Evolutionary conservation across 2,888 invertebrate species (phyloP).

Genomic region (Spatulosminthurus flaviceps): DNA sequence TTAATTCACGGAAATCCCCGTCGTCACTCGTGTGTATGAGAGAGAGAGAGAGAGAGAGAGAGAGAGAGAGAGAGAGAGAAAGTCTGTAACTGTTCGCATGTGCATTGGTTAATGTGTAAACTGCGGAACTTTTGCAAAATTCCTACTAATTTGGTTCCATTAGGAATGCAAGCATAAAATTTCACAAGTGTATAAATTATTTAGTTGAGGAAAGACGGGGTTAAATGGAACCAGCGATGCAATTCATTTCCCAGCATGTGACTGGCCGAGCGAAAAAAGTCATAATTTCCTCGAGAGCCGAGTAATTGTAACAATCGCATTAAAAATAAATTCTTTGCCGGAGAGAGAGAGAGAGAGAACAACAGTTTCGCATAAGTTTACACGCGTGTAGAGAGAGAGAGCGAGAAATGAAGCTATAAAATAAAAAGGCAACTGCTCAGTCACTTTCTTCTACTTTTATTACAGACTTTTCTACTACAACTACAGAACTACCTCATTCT

Average conservation of each 20-base stretch:
- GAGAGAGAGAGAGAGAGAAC: too few species aligned
- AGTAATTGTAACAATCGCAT: slow-evolving; percentile 10
- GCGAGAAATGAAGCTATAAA: slow-evolving; percentile 1
- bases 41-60: too few species aligned
- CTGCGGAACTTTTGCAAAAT: slow-evolving; percentile 1
- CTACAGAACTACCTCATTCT: background rate
- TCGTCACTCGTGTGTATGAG: too few species aligned
- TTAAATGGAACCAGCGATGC: background rate
- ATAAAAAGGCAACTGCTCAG: background rate
- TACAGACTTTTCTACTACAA: background rate
- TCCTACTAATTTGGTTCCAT: background rate
- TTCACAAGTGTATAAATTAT: background rate
- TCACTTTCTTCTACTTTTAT: background rate
- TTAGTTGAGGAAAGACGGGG: background rate
- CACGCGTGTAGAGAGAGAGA: background rate
- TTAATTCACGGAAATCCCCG: too few species aligned
- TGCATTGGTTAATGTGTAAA: background rate
- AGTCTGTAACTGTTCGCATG: too few species aligned
- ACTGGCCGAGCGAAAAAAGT: slow-evolving; percentile 1
- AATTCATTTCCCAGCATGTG: slow-evolving; percentile 9
- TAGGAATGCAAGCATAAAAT: background rate
- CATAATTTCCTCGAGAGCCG: background rate
- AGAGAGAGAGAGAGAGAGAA: too few species aligned
- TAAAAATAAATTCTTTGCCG: background rate
- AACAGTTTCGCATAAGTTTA: too few species aligned